These are phyloP conservation scores for Falco biarmicus DNA, from an alignment of 2,797 vertebrate species.

Conservation along the genomic window DNA sequence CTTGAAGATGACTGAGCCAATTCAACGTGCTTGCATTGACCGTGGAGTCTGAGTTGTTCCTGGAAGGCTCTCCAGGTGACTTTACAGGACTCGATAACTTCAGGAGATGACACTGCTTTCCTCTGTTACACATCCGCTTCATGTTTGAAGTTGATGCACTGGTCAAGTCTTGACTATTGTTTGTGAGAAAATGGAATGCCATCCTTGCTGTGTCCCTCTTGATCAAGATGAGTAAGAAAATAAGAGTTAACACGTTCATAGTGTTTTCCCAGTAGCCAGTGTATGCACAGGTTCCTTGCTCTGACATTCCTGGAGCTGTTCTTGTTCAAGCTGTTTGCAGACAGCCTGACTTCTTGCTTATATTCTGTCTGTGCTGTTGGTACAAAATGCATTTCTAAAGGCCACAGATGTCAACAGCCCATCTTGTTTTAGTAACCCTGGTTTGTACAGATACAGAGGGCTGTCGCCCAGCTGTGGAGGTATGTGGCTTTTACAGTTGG, in stretches of 20 bases:
- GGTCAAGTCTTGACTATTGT: not conserved
- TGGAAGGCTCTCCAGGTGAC: not conserved
- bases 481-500: not conserved
- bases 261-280: not conserved
- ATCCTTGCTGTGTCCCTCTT: not conserved
- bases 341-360: not conserved
- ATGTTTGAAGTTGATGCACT: fast-evolving
- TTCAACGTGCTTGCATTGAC: not conserved
- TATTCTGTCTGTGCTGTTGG: not conserved
- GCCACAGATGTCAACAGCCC: not conserved
- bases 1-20: not conserved
- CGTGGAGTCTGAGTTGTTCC: not conserved
- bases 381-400: not conserved
- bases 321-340: not conserved
- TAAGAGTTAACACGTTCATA: fast-evolving
- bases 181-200: not conserved
- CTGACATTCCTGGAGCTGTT: not conserved
- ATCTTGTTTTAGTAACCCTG: not conserved
- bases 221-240: not conserved
- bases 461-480: not conserved
- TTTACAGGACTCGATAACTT: not conserved
- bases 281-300: not conserved
- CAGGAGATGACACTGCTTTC: not conserved
- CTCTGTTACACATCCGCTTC: fast-evolving
- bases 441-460: not conserved